phyloP scores from a whole-genome alignment of 2,888 invertebrate genomes.

The Drosophila histrio region DNA sequence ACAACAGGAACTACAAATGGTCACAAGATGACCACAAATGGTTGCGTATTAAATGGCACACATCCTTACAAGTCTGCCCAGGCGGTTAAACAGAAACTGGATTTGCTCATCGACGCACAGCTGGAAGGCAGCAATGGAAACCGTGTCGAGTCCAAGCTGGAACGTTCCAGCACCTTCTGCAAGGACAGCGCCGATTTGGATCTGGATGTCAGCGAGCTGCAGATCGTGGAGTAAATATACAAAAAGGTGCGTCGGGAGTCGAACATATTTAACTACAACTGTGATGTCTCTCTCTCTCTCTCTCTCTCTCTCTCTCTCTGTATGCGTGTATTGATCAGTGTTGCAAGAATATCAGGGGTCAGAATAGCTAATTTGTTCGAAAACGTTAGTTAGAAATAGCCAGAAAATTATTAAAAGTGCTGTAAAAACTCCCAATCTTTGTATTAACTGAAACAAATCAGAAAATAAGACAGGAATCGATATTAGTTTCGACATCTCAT shows the following conservation, averaged over 20 bases:
- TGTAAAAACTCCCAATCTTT: too few species aligned
- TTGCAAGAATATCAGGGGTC: too few species aligned
- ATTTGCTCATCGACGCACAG: conserved; percentile 78
- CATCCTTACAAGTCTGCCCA: conserved; percentile 71
- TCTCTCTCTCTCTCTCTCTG: too few species aligned
- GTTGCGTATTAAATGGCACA: conserved; percentile 54
- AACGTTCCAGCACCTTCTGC: conserved; percentile 84
- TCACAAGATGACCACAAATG: conserved; percentile 49
- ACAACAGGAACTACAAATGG: conserved; percentile 43
- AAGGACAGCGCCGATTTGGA: conserved; percentile 82
- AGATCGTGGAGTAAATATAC: conserved; percentile 82
- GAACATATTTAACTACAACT: too few species aligned
- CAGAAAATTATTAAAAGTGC: too few species aligned
- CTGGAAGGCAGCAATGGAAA: conserved; percentile 41
- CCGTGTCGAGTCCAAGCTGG: conserved; percentile 80
- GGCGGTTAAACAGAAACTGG: conserved; percentile 81
- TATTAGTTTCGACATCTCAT: too few species aligned
- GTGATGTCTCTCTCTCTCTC: too few species aligned
- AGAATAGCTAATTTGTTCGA: too few species aligned
- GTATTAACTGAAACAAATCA: too few species aligned
- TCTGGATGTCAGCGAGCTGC: conserved; percentile 81
- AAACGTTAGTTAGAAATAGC: too few species aligned
- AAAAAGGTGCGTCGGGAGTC: conserved; percentile 11
- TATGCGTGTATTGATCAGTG: too few species aligned
- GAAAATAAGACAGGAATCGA: too few species aligned